These are phyloP conservation scores for Cecidostiba fungosa DNA, from an alignment of 2,888 invertebrate species.

Conservation along the genomic window DNA sequence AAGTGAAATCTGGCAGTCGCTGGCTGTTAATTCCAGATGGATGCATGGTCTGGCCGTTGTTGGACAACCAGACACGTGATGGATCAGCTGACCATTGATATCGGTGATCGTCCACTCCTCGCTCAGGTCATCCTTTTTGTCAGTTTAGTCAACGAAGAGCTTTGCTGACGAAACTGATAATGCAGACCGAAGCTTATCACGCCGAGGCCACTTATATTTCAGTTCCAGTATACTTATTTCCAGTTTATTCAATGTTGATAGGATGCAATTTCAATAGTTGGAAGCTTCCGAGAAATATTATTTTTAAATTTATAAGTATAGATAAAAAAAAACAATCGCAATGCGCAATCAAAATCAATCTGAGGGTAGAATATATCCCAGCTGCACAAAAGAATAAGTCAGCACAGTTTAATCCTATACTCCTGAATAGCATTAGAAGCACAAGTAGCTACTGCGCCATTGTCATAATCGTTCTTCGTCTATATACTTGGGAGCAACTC, in stretches of 20 bases:
- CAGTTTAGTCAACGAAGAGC: not conserved
- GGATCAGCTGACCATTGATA: not conserved
- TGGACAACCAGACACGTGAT: not conserved
- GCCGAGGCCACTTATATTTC: too few relatives aligned
- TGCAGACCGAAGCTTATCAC: too few relatives aligned
- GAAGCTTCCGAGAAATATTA: too few relatives aligned
- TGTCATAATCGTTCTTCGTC: constrained; percentile 61
- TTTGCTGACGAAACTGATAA: not conserved
- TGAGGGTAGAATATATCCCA: constrained; percentile 58
- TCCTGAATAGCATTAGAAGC: constrained; percentile 74
- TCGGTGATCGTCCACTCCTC: constrained; percentile 9
- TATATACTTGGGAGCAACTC: too few relatives aligned
- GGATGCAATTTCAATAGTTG: too few relatives aligned
- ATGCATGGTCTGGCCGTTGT: not conserved
- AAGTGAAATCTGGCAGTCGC: not conserved
- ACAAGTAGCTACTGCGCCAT: constrained; percentile 56
- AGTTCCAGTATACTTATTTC: too few relatives aligned
- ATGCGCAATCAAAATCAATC: too few relatives aligned
- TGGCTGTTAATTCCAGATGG: not conserved
- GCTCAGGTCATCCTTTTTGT: not conserved
- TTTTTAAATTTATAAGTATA: too few relatives aligned
- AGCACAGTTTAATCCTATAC: constrained; percentile 74
- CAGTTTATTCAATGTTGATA: too few relatives aligned
- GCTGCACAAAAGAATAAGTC: constrained; percentile 67
- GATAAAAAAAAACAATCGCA: constrained; percentile 54